Evolutionary conservation across 1,140 invertebrate species (phyloP).

Genomic region (Leptoteleia sp.): DNA sequence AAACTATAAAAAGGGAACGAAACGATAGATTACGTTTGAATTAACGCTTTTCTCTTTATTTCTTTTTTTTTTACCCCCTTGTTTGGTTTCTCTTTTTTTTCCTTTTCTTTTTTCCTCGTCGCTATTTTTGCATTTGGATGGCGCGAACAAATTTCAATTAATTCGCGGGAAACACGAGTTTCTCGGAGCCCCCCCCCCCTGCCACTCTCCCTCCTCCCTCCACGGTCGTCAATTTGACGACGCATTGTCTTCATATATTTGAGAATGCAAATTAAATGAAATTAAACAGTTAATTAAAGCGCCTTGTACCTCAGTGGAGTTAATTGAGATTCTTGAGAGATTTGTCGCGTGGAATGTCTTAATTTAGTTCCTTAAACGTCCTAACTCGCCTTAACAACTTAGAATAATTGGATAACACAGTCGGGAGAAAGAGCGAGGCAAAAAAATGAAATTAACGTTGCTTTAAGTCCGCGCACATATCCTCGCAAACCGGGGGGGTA

Average conservation of each 20-base stretch:
- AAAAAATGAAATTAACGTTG: constrained; percentile 52
- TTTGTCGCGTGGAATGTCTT: constrained; percentile 82
- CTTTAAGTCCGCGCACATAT: constrained; percentile 25
- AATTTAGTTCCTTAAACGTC: constrained; percentile 82
- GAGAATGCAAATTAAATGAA: constrained; percentile 80
- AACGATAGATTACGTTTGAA: constrained; percentile 33
- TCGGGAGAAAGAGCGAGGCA: constrained; percentile 19
- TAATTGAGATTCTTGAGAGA: constrained; percentile 82
- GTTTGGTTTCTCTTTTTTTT: too few relatives aligned
- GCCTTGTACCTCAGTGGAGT: constrained; percentile 73
- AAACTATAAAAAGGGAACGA: constrained; percentile 1
- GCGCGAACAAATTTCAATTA: constrained; percentile 21
- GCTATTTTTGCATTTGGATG: too few relatives aligned
- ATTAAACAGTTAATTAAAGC: constrained; percentile 82
- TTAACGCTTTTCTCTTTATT: constrained; percentile 19
- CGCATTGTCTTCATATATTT: constrained; percentile 71
- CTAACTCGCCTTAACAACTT: constrained; percentile 82
- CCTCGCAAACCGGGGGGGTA: constrained; percentile 21
- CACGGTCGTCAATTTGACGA: constrained; percentile 36
- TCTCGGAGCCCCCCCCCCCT: too few relatives aligned
- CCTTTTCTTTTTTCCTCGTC: too few relatives aligned
- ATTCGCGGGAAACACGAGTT: too few relatives aligned
- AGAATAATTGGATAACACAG: constrained; percentile 81
- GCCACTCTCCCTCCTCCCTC: too few relatives aligned
- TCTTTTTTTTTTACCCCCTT: too few relatives aligned